A percentile compares a stretch with the other conserved stretches of the same genome.
phyloP scores from a whole-genome alignment of 23 tunicate species.

The Aplidium turbinatum region DNA sequence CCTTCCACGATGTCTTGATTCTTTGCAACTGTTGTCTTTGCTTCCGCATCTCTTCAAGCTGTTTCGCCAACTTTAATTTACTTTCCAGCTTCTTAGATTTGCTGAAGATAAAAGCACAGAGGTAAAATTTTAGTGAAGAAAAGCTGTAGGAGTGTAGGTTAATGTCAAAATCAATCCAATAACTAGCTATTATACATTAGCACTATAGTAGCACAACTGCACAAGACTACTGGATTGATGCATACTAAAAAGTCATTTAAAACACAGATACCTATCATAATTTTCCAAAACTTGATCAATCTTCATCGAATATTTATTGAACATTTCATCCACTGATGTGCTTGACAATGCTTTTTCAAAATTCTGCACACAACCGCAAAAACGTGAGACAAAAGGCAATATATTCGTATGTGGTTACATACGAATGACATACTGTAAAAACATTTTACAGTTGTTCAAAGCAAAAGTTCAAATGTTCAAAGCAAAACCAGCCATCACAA shows the following conservation, averaged over 20 bases:
- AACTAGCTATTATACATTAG: no score
- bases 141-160: not conserved
- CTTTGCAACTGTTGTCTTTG: conserved; percentile 51
- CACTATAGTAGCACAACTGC: no score
- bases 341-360: not conserved
- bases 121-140: not conserved
- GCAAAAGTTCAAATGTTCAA: no score
- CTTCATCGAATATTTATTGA: conserved; percentile 39
- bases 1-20: conserved; percentile 29
- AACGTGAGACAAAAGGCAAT: no score
- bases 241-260: not conserved
- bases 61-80: conserved; percentile 43
- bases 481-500: no score
- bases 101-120: conserved; percentile 10
- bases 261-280: conserved; percentile 54
- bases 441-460: no score
- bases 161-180: no score
- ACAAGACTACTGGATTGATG: no score
- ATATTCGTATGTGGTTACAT: no score
- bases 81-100: conserved; percentile 50
- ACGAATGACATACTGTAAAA: no score
- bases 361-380: conserved; percentile 5
- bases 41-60: conserved; percentile 53
- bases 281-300: conserved; percentile 41
- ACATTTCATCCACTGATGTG: conserved; percentile 56